Percentiles rank a stretch among this genome's conserved stretches.
These are phyloP conservation scores for Stegastes partitus DNA, from an alignment of 2,113 vertebrate species.

Conservation along the genomic window DNA sequence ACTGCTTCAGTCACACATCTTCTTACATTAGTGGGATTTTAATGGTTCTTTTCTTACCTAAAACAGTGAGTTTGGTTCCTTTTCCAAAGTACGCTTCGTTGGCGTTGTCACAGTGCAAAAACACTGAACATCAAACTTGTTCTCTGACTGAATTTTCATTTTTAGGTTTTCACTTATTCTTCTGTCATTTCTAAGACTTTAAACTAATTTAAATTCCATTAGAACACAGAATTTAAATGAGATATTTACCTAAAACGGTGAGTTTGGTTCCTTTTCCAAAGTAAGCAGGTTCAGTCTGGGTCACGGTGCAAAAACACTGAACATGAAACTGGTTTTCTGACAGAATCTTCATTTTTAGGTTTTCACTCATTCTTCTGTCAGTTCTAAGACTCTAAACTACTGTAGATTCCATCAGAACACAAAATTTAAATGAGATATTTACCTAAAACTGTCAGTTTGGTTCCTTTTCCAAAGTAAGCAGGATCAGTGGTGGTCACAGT, in stretches of 20 bases:
- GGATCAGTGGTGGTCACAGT: not conserved
- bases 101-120: slow-evolving; percentile 41
- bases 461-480: not conserved
- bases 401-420: too few species aligned
- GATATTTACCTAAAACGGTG: too few species aligned
- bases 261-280: not conserved
- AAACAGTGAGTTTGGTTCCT: not conserved
- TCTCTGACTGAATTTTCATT: not conserved
- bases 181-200: not conserved
- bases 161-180: too few species aligned
- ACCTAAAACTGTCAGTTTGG: too few species aligned
- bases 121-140: slow-evolving; percentile 38
- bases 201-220: not conserved
- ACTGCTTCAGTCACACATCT: not conserved
- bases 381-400: accelerated
- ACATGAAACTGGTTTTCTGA: too few species aligned
- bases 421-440: too few species aligned
- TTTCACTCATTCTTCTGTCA: not conserved
- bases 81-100: slow-evolving; percentile 80
- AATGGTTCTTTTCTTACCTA: not conserved
- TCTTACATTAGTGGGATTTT: not conserved
- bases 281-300: not conserved
- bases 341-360: too few species aligned
- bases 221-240: too few species aligned
- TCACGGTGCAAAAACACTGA: slow-evolving; percentile 6